phyloP scores from a whole-genome alignment of 2,113 vertebrate genomes.

The Syrmaticus mikado region DNA sequence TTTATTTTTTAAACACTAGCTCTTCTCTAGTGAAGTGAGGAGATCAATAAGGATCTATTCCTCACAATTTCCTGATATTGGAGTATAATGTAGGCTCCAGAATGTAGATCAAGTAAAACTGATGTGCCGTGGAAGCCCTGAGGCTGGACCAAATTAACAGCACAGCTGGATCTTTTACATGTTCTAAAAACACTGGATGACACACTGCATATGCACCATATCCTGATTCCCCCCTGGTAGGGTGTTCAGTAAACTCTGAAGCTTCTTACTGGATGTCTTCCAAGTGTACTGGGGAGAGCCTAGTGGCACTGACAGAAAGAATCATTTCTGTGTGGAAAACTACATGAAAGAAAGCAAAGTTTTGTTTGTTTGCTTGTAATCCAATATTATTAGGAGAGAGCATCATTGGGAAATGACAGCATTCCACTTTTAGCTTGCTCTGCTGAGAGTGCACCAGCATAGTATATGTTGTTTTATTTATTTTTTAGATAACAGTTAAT shows the following conservation, averaged over 20 bases:
- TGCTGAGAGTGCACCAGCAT: background rate
- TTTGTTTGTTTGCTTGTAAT: background rate
- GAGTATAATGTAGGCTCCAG: background rate
- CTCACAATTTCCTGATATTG: background rate
- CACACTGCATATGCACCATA: background rate
- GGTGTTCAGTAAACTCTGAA: background rate
- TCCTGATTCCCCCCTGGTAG: background rate
- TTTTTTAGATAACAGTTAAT: background rate
- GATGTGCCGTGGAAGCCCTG: background rate
- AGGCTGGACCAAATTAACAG: slow-evolving; percentile 24
- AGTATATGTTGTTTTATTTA: background rate
- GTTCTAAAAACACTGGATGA: slow-evolving; percentile 17
- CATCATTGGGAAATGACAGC: background rate
- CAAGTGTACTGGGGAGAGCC: background rate
- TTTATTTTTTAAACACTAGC: background rate
- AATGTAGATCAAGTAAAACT: slow-evolving; percentile 31
- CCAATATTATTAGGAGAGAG: background rate
- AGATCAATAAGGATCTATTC: background rate
- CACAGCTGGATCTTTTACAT: slow-evolving; percentile 14
- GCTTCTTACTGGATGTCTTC: background rate
- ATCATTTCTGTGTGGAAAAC: background rate
- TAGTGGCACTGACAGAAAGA: background rate
- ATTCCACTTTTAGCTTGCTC: background rate
- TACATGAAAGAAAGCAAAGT: background rate
- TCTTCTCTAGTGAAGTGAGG: background rate